These are phyloP conservation scores for Lutraria rhynchaena DNA, from an alignment of 1,140 invertebrate species.

Conservation along the genomic window DNA sequence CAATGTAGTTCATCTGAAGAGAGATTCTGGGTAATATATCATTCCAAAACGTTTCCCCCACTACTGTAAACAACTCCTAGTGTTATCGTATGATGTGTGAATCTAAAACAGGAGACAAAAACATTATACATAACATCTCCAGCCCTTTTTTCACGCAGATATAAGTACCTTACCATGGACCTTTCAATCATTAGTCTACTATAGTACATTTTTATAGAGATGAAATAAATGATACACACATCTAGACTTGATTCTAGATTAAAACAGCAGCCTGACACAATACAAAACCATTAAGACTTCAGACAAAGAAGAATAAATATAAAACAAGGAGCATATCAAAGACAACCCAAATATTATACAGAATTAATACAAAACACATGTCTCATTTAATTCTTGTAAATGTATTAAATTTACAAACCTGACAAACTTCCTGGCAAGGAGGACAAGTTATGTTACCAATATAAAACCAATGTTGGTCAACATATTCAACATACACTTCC, in stretches of 20 bases:
- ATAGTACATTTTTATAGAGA: no score
- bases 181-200: no score
- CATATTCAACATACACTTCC: conserved; percentile 9
- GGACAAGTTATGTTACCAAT: conserved; percentile 53
- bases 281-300: no score
- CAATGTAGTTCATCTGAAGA: background rate
- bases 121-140: no score
- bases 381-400: no score
- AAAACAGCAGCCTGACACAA: no score
- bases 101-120: background rate
- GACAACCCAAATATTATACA: background rate
- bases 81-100: background rate
- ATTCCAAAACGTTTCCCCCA: background rate
- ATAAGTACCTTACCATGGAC: no score
- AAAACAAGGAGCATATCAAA: background rate
- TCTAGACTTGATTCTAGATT: no score
- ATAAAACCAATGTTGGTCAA: conserved; percentile 19
- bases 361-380: background rate
- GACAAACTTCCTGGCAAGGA: conserved; percentile 33
- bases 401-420: conserved; percentile 25
- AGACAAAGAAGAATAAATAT: background rate
- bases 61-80: background rate
- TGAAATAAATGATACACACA: no score
- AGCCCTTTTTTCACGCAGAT: no score
- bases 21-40: background rate